These are phyloP conservation scores for Apis mellifera DNA, from an alignment of 1,140 invertebrate species.

Conservation along the genomic window Amel_HAv3.1 CM009931.2:10055501-10056000, in stretches of 20 bases:
- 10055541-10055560: conserved; percentile 24
- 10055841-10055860: too few relatives aligned
- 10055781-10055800: not conserved
- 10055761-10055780: not conserved
- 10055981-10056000: too few relatives aligned
- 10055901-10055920: too few relatives aligned
- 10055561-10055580: conserved; percentile 21
- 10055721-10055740: not conserved
- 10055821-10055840: too few relatives aligned
- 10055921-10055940: too few relatives aligned
- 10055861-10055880: too few relatives aligned
- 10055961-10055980: too few relatives aligned
- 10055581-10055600: conserved; percentile 32
- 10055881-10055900: too few relatives aligned
- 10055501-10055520: conserved; percentile 8
- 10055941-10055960: too few relatives aligned
- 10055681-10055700: not conserved
- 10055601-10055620: conserved; percentile 14
- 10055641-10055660: not conserved
- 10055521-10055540: conserved; percentile 36
- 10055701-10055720: not conserved
- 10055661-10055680: not conserved
- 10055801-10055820: too few relatives aligned
- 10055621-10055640: not conserved
- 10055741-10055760: not conserved